Evolutionary conservation across 2,797 vertebrate species (phyloP).

Genomic region (Brachyalestes nurse): DNA sequence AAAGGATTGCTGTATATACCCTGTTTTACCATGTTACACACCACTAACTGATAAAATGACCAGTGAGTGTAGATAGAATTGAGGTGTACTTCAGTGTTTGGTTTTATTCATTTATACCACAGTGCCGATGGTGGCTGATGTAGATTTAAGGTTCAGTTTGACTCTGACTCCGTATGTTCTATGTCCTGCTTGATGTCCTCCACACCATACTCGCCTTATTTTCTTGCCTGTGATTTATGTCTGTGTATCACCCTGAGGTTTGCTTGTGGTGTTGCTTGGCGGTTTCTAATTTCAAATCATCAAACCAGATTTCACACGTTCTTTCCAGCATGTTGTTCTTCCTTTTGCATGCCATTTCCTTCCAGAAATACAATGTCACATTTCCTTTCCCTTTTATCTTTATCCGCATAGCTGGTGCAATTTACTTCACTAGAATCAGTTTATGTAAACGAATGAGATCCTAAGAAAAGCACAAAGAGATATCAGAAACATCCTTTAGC

Average conservation of each 20-base stretch:
- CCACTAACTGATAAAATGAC: too few species aligned
- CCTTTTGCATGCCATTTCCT: neutral
- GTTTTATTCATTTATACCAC: neutral
- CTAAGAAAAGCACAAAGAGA: too few species aligned
- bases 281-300: neutral
- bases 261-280: neutral
- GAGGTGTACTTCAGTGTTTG: neutral
- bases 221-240: neutral
- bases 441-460: too few species aligned
- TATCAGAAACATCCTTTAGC: too few species aligned
- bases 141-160: neutral
- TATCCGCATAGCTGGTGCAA: neutral
- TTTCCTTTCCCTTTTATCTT: neutral
- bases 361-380: neutral
- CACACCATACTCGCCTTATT: neutral
- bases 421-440: neutral
- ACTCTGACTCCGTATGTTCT: neutral
- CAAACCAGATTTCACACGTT: neutral
- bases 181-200: neutral
- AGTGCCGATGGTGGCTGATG: neutral
- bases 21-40: too few species aligned
- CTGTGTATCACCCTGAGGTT: neutral
- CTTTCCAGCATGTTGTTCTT: constrained; percentile 14
- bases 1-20: too few species aligned
- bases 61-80: neutral